phyloP scores from a whole-genome alignment of 2,888 invertebrate species.

The Neelides folsomi region DNA sequence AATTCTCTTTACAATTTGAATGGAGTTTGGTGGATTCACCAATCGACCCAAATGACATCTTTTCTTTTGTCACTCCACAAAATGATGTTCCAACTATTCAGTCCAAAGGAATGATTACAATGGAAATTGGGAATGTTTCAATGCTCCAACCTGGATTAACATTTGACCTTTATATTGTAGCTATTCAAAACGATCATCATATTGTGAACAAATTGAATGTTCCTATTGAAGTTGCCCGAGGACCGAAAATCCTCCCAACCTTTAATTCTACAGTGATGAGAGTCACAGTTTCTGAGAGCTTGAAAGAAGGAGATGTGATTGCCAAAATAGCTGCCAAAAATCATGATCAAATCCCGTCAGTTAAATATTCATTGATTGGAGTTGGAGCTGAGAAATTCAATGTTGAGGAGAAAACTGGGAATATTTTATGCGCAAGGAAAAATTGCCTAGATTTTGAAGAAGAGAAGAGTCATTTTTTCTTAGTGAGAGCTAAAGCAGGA shows the following conservation, averaged over 20 bases:
- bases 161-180: constrained; percentile 31
- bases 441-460: constrained; percentile 29
- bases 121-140: constrained; percentile 30
- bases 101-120: constrained; percentile 27
- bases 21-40: constrained; percentile 20
- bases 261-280: constrained; percentile 54
- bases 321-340: constrained; percentile 24
- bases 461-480: constrained; percentile 28
- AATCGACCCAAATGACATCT: constrained; percentile 19
- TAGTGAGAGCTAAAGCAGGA: constrained; percentile 27
- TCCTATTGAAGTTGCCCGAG: constrained; percentile 26
- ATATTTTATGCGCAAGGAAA: constrained; percentile 42
- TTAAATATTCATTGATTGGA: constrained; percentile 61
- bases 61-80: constrained; percentile 27
- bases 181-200: constrained; percentile 26
- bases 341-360: constrained; percentile 31
- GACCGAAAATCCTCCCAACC: constrained; percentile 34
- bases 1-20: constrained; percentile 24
- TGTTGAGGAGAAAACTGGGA: constrained; percentile 55
- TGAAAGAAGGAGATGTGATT: constrained; percentile 35
- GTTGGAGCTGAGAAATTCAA: constrained; percentile 61
- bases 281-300: constrained; percentile 62
- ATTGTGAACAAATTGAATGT: constrained; percentile 27
- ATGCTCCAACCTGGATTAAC: constrained; percentile 24
- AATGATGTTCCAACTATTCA: constrained; percentile 24